A percentile compares a stretch with the other conserved stretches of the same genome.
Evolutionary conservation across 1,140 invertebrate genomes (phyloP).

Genomic region (Rhopalosiphum padi): DNA sequence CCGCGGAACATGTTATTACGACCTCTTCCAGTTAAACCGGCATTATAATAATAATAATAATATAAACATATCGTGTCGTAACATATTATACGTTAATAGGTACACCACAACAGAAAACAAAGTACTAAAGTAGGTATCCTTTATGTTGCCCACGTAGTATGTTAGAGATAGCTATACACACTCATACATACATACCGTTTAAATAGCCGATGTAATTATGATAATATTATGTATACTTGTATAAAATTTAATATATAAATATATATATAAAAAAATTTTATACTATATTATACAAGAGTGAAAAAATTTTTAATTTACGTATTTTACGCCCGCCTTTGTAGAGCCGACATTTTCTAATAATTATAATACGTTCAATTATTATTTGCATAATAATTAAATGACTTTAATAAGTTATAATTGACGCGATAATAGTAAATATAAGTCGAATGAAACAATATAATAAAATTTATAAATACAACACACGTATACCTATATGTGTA

Average conservation of each 20-base stretch:
- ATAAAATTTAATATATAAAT: neutral
- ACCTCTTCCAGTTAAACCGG: neutral
- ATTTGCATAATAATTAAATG: neutral
- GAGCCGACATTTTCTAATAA: neutral
- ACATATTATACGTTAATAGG: neutral
- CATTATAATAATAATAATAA: neutral
- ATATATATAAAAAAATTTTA: too few species aligned
- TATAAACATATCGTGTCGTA: neutral
- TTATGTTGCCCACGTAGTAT: neutral
- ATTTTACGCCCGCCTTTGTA: neutral
- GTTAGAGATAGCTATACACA: neutral
- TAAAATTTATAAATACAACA: too few species aligned
- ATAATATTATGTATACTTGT: neutral
- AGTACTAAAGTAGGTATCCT: neutral
- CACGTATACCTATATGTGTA: neutral
- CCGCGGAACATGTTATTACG: constrained; percentile 26
- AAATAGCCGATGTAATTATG: neutral
- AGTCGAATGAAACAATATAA: too few species aligned
- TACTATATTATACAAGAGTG: neutral
- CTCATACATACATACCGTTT: neutral
- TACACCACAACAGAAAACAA: constrained; percentile 18
- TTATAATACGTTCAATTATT: neutral
- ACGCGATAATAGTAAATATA: neutral
- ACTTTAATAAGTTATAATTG: neutral
- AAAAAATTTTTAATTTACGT: neutral